A percentile compares a stretch with the other conserved stretches of the same genome.
Conservation (phyloP, 1,140 invertebrate species). For the Scaptodrosophila lebanonensis region DNA sequence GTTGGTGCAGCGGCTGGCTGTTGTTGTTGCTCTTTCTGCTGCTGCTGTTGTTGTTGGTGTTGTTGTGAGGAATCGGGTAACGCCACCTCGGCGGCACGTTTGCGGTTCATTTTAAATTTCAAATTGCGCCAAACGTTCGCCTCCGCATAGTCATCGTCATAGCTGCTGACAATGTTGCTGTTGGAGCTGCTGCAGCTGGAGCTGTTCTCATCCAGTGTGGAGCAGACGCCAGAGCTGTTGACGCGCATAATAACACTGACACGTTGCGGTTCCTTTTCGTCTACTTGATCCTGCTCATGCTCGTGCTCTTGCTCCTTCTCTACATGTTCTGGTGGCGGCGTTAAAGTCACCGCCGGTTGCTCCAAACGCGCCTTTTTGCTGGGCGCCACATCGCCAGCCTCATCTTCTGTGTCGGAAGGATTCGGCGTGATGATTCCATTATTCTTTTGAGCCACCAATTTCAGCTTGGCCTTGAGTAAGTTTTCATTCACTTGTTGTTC, state of each 20-base stretch:
- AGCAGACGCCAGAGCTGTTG: constrained; percentile 82
- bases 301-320: constrained; percentile 15
- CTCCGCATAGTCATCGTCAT: constrained; percentile 75
- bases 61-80: no score
- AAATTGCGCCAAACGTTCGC: constrained; percentile 84
- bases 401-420: constrained; percentile 79
- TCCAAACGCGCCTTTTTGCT: constrained; percentile 75
- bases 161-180: constrained; percentile 25
- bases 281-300: constrained; percentile 20
- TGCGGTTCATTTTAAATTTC: constrained; percentile 87
- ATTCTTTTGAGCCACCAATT: constrained; percentile 55
- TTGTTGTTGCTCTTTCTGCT: background rate
- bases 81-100: constrained; percentile 53
- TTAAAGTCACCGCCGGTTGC: constrained; percentile 47
- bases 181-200: constrained; percentile 39
- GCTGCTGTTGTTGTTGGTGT: constrained; percentile 17
- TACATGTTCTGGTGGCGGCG: constrained; percentile 61
- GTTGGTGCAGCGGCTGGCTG: constrained; percentile 1
- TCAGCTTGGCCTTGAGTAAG: constrained; percentile 64
- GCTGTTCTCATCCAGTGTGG: constrained; percentile 38
- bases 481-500: constrained; percentile 60
- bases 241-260: constrained; percentile 89
- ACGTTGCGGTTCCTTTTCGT: constrained; percentile 51
- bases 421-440: constrained; percentile 76
- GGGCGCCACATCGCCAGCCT: constrained; percentile 76